Base-by-base conservation (phyloP, 2,888 invertebrate genomes). In the Acrocyrtus sp. region DNA sequence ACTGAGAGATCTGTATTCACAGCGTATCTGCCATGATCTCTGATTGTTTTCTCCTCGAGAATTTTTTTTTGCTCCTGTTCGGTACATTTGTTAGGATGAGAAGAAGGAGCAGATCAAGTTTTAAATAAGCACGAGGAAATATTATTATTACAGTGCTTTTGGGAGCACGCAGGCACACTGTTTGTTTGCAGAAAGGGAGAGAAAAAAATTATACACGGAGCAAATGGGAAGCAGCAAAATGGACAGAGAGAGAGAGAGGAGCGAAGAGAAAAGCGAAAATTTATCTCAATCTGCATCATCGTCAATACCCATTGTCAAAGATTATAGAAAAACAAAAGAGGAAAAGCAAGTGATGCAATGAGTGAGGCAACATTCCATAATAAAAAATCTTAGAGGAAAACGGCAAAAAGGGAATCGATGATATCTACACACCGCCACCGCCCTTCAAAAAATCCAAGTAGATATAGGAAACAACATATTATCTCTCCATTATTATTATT, bases 81-180 rank as follows among this genome's bases (percentile, higher is more conserved):
- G 26, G 19, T 22, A 34, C 26, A n/a, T n/a, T n/a, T n/a, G n/a
- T n/a, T n/a, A n/a, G n/a, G 41, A 43, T 60, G 26, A 60, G 53
- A 61, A 61, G 61, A 61, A 54, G 56, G 57, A 70, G 56, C 69
- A 70, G 69, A 70, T 70, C 69, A 70, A 70, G 69, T 70, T 70
- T 70, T 70, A 70, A 70, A 70, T 70, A 70, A 70, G 69, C 69
- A 70, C 69, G 69, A 70, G 69, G 69, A 50, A 70, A 62, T 63
- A 29, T n/a, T 69, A 70, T 61, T 47, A 63, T 39, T 54, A 63
- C 54, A 65, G 22, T 21, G 61, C 68, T 60, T 43, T 61, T 27
- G 47, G 62, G 62, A 70, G 69, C 69, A 61, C 69, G 62, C 69
- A 70, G 62, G 62, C 69, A 70, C 69, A 69, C 60, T 53, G 54